Evolutionary conservation across 1,140 invertebrate species (phyloP), one percentile per base, ranked within the genome.

Genomic region (Lycorma delicatula): DNA sequence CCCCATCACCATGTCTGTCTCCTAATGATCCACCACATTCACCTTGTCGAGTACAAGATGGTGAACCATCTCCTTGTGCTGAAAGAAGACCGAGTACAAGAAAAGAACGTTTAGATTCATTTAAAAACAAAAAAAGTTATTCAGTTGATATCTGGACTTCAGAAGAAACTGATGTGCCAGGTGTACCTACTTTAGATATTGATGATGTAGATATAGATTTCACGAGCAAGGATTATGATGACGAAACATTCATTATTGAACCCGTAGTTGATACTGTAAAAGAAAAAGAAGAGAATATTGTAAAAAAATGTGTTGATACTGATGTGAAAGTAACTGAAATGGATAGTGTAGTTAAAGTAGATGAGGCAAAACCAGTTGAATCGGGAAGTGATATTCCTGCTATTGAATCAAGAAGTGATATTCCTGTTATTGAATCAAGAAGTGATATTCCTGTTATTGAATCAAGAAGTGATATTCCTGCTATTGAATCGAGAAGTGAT

Each of bases 81-180:
- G 67, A 68, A 36, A 62, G 67, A 41, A 58, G 66, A 52, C 66
- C 64, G 5, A 68, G 67, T 41, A 67, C 67, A 7, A 54, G 67
- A 29, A 62, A 67, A 49, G 67, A 68, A 56, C 59, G 67, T 11
- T 59, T 68, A 13, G 67, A 68, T 54, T 68, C 67, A 1, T 68
- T 68, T 38, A 68, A 68, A 56, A 68, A 68, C 28, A 63, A 64
- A 20, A 68, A 68, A 59, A 68, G 64, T 56, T 68, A 66, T 52
- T 67, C 66, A 23, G 66, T 68, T 48, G 67, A 68, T 53, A 61
- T 67, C 23, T 68, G 65, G 67, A 65, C 66, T 26, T 67, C 67
- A 1, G 66, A 67, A 54, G 67, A 67, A 55, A 58, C 60, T 20
- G 66, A 68, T n/a, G 52, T 49, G 1, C 60, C 51, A 22, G 56